Base-by-base conservation (phyloP, 53 echinoderm and acorn worm species). In the Henricia sp. region DNA sequence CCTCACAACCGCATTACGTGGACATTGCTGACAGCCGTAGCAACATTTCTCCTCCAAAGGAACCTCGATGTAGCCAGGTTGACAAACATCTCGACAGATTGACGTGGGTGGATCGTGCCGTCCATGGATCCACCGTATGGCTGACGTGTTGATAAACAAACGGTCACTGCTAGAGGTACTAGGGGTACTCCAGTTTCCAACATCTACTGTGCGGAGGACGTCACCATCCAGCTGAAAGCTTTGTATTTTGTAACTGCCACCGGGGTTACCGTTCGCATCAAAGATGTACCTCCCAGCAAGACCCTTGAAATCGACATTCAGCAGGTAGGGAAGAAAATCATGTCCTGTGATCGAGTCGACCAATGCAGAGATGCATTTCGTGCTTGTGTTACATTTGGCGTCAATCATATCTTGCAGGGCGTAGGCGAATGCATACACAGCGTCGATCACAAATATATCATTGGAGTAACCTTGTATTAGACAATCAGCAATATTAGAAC, bases 1-100 rank as follows among this genome's bases (percentile, higher is more conserved):
- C 4, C 29, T 76, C n/a, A 78, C 77, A 52, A 89, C 64, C 39
- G 93, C 93, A 30, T 89, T 60, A 24, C 41, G 56, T 16, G 67
- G 50, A 43, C 95, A 95, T 51, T 43, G 57, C 34, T 87, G 72
- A 42, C 95, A 95, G 3, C 91, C 87, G 75, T 85, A 95, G 58
- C 95, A 95, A 50, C 95, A 95, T 69, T 91, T 89, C 40, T 91
- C 78, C 0, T 72, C 72, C 19, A 88, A 60, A 1, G 83, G 86
- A 1, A 87, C 78, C 66, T 68, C 85, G 4, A 84, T 55, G 9
- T 70, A 72, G 3, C 91, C 83, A 1, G 70, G 29, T 12, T 35
- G 30, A 59, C 95, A 95, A 24, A 86, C 64, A 1, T 93, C 87
- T 23, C 92, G 88, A 46, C 95, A 95, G 23, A 93, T 48, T 1